These are phyloP conservation scores for Gnathonemus echidnorhynchus DNA, from an alignment of 2,113 vertebrate species.

Conservation along the genomic window DNA sequence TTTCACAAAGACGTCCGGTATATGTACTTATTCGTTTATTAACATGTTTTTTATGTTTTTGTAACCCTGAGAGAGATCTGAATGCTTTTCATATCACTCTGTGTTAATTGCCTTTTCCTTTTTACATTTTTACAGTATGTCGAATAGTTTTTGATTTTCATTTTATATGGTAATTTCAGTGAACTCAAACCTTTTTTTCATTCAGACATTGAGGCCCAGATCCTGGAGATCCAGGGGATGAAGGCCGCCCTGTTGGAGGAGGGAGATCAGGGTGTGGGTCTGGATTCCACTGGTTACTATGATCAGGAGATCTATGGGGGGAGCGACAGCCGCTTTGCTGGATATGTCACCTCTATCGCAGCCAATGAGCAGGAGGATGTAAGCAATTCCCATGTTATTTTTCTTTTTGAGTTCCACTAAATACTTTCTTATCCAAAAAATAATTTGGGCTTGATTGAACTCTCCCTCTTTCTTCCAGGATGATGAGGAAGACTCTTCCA, in stretches of 20 bases:
- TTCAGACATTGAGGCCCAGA: slow-evolving; percentile 96
- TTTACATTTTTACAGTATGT: not conserved
- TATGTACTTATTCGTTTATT: not conserved
- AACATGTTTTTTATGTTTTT: not conserved
- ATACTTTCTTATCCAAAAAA: not conserved
- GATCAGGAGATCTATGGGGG: slow-evolving; percentile 98
- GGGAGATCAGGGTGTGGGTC: slow-evolving; percentile 86
- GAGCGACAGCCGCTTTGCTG: slow-evolving; percentile 91
- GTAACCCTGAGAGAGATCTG: not conserved
- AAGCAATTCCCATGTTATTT: slow-evolving; percentile 43
- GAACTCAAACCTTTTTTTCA: not conserved
- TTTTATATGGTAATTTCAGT: not conserved
- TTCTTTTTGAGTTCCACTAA: not conserved
- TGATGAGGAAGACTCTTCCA: slow-evolving; percentile 89
- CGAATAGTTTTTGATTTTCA: not conserved
- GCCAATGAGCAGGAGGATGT: slow-evolving; percentile 96
- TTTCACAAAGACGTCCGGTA: not conserved
- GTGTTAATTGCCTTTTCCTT: not conserved
- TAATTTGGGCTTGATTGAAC: slow-evolving; percentile 33
- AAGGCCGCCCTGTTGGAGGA: slow-evolving; percentile 79
- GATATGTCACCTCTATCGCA: slow-evolving; percentile 96
- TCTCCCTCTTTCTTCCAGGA: slow-evolving; percentile 62
- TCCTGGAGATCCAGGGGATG: slow-evolving; percentile 95
- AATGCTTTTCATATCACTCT: not conserved
- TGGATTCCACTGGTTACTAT: slow-evolving; percentile 92